Evolutionary conservation across 92 coral and sea anemone genomes (phyloP), one percentile per base, ranked within the genome.

Genomic region (Plumapathes pennacea): DNA sequence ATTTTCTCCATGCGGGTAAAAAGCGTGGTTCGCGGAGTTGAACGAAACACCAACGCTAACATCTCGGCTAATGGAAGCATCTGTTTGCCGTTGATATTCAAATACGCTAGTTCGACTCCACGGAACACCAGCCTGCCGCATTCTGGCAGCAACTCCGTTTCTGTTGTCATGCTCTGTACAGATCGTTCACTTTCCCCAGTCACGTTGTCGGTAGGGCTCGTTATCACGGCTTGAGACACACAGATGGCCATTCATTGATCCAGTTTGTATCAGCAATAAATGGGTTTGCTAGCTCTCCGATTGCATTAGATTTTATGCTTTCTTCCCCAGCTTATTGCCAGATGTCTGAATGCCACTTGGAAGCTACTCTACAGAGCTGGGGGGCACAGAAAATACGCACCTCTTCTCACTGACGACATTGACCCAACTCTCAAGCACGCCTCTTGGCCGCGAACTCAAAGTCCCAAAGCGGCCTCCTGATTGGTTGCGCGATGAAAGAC

Each of bases 1-100:
- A 88, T 83, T 56, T 83, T 88, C 78, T 88, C 96, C 96, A 88
- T 88, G 61, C 96, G 82, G 0, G 96, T 88, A 85, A 88, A 88
- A 43, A 88, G 46, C 54, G 96, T 88, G 28, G 96, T 88, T 58
- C 96, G 76, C 27, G 96, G 91, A 38, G 96, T 88, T 46, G 72
- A 64, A 45, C 76, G 74, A 57, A 88, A 56, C 50, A 88, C 77
- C 37, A 83, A 63, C 20, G 96, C 84, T 55, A 88, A 74, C 31
- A 88, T 52, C 50, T 88, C 90, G 24, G 96, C 96, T 51, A 88
- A 57, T 45, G 96, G 89, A 46, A 88, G 57, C 96, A 88, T 83
- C 64, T 62, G 79, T 85, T 88, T 90, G 32, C 84, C 75, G 41
- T 85, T 83, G 48, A 88, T 83, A 63, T 84, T 60, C 52, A 88